phyloP scores from a whole-genome alignment of 2,797 vertebrate species.

The Dicrostonyx torquatus region DNA sequence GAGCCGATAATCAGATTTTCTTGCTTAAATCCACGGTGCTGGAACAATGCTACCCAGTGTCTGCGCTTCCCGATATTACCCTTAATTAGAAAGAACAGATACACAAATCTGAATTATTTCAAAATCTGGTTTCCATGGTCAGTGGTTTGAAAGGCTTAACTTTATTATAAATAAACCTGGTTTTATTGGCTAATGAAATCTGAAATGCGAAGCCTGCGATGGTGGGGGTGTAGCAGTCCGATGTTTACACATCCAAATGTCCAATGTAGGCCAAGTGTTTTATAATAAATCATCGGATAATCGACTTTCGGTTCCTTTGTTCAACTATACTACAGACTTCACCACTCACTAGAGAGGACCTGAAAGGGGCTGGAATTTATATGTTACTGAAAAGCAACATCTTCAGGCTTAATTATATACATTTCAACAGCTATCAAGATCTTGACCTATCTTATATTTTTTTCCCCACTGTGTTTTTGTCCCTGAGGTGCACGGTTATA shows the following conservation, averaged over 20 bases:
- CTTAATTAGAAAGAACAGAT: slow-evolving; percentile 99
- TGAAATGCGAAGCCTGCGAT: slow-evolving; percentile 85
- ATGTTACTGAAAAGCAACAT: slow-evolving; percentile 23
- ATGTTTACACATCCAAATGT: slow-evolving; percentile 85
- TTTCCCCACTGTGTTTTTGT: neutral
- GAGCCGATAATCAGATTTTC: slow-evolving; percentile 99
- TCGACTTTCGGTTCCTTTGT: slow-evolving; percentile 86
- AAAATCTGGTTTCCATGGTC: slow-evolving; percentile 97
- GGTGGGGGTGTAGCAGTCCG: slow-evolving; percentile 79
- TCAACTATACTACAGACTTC: slow-evolving; percentile 62
- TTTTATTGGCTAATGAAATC: slow-evolving; percentile 93
- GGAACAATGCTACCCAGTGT: slow-evolving; percentile 98
- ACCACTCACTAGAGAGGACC: slow-evolving; percentile 37
- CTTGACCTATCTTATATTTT: neutral
- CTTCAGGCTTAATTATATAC: slow-evolving; percentile 9
- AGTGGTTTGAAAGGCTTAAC: slow-evolving; percentile 95
- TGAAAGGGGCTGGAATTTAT: slow-evolving; percentile 23
- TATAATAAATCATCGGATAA: slow-evolving; percentile 86
- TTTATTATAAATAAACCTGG: slow-evolving; percentile 99
- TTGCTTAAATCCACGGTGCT: slow-evolving; percentile 94
- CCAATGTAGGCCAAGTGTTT: slow-evolving; percentile 84
- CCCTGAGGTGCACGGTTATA: neutral
- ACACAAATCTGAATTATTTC: slow-evolving; percentile 99
- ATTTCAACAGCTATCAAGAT: neutral
- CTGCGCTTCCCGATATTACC: slow-evolving; percentile 93